These are phyloP conservation scores for Andricus quercusramuli DNA, from an alignment of 2,888 invertebrate species.

Conservation along the genomic window DNA sequence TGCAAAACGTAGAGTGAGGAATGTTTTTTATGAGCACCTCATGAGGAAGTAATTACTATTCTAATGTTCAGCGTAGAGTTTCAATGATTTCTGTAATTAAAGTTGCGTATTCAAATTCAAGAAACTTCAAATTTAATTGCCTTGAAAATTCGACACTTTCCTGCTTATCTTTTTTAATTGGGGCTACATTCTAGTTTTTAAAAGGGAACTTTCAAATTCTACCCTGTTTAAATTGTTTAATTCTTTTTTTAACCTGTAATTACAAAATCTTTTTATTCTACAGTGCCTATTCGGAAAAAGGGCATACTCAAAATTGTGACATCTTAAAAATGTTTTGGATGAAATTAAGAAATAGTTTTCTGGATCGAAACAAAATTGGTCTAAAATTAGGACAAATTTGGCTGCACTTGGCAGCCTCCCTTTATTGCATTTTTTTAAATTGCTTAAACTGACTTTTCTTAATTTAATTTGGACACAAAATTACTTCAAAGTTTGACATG, in stretches of 20 bases:
- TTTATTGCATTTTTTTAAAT: too few species aligned
- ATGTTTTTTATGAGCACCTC: background rate
- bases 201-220: background rate
- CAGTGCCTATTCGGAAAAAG: too few species aligned
- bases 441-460: too few species aligned
- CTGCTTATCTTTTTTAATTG: background rate
- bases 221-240: background rate
- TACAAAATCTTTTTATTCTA: too few species aligned
- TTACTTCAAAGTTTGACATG: too few species aligned
- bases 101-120: background rate
- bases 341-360: too few species aligned
- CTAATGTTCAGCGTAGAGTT: background rate
- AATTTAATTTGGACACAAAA: too few species aligned
- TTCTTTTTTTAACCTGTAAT: background rate
- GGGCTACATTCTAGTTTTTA: background rate
- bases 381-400: too few species aligned
- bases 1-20: slow-evolving; percentile 9
- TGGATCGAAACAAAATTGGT: too few species aligned
- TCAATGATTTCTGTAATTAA: background rate
- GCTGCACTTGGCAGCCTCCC: too few species aligned
- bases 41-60: background rate
- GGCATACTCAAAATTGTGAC: too few species aligned
- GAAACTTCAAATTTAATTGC: background rate
- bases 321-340: too few species aligned
- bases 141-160: background rate